Evolutionary conservation across 2,797 vertebrate species (phyloP).

Genomic region (Neostethus bicornis): DNA sequence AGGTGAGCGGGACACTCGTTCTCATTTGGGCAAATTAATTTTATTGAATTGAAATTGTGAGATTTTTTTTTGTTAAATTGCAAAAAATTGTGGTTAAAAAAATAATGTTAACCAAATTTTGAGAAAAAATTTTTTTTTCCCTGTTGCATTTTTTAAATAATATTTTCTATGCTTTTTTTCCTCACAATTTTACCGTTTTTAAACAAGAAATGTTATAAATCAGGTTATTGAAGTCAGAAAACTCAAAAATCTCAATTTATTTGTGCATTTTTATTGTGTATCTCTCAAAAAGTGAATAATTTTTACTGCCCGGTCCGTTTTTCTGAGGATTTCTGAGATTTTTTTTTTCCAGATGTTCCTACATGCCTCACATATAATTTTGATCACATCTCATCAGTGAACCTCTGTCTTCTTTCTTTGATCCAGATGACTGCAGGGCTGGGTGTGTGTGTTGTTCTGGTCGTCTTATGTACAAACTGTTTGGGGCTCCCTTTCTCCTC

Average conservation of each 20-base stretch:
- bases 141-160: too few species aligned
- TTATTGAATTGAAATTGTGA: not conserved
- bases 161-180: not conserved
- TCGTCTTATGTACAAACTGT: slow-evolving; percentile 82
- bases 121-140: too few species aligned
- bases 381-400: slow-evolving; percentile 7
- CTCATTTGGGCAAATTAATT: not conserved
- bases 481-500: slow-evolving; percentile 80
- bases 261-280: slow-evolving; percentile 2
- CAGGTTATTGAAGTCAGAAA: not conserved
- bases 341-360: slow-evolving; percentile 34
- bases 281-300: slow-evolving; percentile 2
- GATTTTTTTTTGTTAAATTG: not conserved
- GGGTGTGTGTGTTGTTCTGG: slow-evolving; percentile 86
- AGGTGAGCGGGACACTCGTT: slow-evolving; percentile 62
- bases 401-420: slow-evolving; percentile 14
- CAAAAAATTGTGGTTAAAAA: too few species aligned
- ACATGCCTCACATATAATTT: too few species aligned
- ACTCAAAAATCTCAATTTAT: not conserved
- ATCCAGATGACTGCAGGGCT: slow-evolving; percentile 76
- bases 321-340: not conserved
- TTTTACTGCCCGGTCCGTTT: not conserved
- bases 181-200: not conserved
- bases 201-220: not conserved
- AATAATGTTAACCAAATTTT: too few species aligned